Percentiles rank a stretch among this genome's conserved stretches.
These are phyloP conservation scores for Xestoiulus laeticollis DNA, from an alignment of 2,888 invertebrate species.

Conservation along the genomic window DNA sequence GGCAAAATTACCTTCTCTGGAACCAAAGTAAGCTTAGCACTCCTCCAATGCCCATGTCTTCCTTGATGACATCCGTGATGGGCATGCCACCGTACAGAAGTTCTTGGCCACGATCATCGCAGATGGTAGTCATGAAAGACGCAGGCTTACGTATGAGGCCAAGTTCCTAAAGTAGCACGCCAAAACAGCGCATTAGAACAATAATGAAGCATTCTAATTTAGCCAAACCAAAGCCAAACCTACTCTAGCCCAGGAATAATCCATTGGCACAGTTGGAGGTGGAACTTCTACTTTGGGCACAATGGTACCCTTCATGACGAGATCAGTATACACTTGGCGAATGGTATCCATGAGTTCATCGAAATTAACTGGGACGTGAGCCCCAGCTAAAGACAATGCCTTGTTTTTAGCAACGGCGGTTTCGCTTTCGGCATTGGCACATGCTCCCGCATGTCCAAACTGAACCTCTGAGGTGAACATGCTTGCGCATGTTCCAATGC, in stretches of 20 bases:
- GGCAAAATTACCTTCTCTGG: conserved; percentile 74
- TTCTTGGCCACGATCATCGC: conserved; percentile 98
- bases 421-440: conserved; percentile 92
- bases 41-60: conserved; percentile 96
- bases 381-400: conserved; percentile 82
- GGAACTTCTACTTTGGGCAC: conserved; percentile 90
- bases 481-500: conserved; percentile 83
- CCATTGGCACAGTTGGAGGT: conserved; percentile 99
- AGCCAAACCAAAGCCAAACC: conserved; percentile 56
- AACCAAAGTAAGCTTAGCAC: conserved; percentile 98
- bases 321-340: conserved; percentile 68
- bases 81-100: conserved; percentile 94
- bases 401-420: conserved; percentile 94
- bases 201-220: background rate
- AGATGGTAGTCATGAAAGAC: conserved; percentile 99
- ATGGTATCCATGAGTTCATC: conserved; percentile 87
- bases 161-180: conserved; percentile 68
- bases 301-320: conserved; percentile 85
- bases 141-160: conserved; percentile 98
- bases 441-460: conserved; percentile 99
- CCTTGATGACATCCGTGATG: conserved; percentile 77
- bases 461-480: conserved; percentile 77
- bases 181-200: background rate
- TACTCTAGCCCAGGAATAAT: conserved; percentile 94
- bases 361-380: conserved; percentile 90